Evolutionary conservation across 30 jellyfish, hydroid and myxozoan species (phyloP), one percentile per base, ranked within the genome.

Genomic region (Aurelia aurita): DNA sequence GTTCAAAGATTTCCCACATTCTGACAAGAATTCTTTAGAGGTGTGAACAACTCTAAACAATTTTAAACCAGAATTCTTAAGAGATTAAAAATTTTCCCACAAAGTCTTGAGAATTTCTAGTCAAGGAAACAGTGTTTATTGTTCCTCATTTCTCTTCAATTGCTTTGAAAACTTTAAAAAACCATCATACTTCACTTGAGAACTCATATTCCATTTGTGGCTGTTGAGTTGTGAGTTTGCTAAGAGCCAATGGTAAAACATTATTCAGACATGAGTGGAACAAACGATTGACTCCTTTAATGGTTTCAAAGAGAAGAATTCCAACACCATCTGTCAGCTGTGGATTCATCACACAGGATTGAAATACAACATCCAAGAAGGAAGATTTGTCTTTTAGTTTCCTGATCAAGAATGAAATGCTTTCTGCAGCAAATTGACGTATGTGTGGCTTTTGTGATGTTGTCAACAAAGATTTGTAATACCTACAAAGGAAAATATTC

Each of bases 341-440:
- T 34, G 74, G 72, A 62, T 89, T 94, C 18, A 68, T 84, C 14
- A 25, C 32, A 12, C 55, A 79, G 27, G 91, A 65, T 31, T 43
- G 47, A 28, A 85, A 84, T 23, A 83, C 26, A 11, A 75, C 80
- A 65, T 90, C 91, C 61, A 87, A 87, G 32, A 77, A 65, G 49
- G 60, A 23, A 29, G 78, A 77, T 51, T 84, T 77, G 35, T 45
- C 77, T 76, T 72, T 84, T 9, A 82, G 43, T 64, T 78, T 91
- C 11, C 98, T 84, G 18, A 91, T 58, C n/a, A 91, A 71, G 51
- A 91, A 91, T 29, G 98, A 83, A 28, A 91, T 74, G 16, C 96
- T 74, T 58, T 91, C 98, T 15, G 98, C 96, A 22, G 96, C 98
- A 85, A 91, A 91, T 46, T 64, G 91, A 22, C 69, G 74, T 18